Conservation (phyloP, 1,140 invertebrate genomes). For the Lepidurus packardi region DNA sequence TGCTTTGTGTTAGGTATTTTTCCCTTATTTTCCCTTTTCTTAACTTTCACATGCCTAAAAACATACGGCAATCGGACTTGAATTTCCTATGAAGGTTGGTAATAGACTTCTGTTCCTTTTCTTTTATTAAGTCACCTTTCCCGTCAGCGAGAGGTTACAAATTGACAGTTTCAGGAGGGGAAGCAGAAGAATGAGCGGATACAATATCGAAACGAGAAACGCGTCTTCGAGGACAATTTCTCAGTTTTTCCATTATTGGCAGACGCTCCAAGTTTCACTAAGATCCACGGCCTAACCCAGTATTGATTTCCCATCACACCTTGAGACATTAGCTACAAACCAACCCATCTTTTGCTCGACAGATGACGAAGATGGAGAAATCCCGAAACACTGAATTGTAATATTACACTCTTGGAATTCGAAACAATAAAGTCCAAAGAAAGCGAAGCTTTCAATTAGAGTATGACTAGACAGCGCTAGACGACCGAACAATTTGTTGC, state of each 20-base stretch:
- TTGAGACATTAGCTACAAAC: background rate
- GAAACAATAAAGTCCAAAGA: too few relatives aligned
- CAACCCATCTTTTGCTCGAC: background rate
- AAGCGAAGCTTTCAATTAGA: too few relatives aligned
- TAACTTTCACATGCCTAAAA: too few relatives aligned
- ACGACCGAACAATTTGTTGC: too few relatives aligned
- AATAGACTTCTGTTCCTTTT: too few relatives aligned
- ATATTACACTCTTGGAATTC: background rate
- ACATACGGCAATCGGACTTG: too few relatives aligned
- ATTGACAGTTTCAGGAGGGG: background rate
- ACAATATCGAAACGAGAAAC: background rate
- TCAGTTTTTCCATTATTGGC: slow-evolving; percentile 2
- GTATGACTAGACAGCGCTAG: too few relatives aligned
- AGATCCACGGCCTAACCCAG: background rate
- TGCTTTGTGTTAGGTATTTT: too few relatives aligned
- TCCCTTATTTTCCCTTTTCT: too few relatives aligned
- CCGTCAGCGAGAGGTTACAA: too few relatives aligned
- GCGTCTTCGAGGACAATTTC: background rate
- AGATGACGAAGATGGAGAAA: background rate
- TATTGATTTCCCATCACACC: background rate
- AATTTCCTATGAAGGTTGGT: too few relatives aligned
- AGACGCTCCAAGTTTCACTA: background rate
- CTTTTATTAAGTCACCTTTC: too few relatives aligned
- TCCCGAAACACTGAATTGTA: background rate
- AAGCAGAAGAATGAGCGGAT: background rate